Conservation (phyloP, 2,797 vertebrate species). For the Holocentrus rufus region DNA sequence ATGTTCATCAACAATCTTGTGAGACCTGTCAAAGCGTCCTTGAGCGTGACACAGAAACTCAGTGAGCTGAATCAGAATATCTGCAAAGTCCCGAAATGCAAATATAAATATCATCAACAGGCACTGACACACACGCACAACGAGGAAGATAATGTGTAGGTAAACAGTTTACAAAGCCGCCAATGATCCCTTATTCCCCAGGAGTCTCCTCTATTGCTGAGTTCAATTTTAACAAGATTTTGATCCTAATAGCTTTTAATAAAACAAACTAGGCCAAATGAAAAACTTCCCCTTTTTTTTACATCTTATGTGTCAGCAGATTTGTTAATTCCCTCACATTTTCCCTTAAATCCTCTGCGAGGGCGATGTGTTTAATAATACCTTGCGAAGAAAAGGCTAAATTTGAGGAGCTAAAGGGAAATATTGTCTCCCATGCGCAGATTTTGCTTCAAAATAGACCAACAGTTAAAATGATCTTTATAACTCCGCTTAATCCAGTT, state of each 20-base stretch:
- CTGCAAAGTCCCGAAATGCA: neutral
- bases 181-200: constrained; percentile 15
- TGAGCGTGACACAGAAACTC: constrained; percentile 32
- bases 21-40: constrained; percentile 63
- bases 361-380: neutral
- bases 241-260: neutral
- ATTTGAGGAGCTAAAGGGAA: neutral
- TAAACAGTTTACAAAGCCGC: constrained; percentile 37
- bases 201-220: constrained; percentile 15
- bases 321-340: constrained; percentile 1
- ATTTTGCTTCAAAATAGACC: neutral
- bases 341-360: neutral
- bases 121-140: neutral
- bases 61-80: constrained; percentile 35
- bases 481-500: neutral
- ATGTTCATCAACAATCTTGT: constrained; percentile 60
- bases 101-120: neutral
- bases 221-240: constrained; percentile 31
- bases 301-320: neutral
- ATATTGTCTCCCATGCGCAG: neutral
- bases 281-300: neutral
- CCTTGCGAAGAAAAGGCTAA: neutral
- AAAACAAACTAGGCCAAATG: constrained; percentile 5
- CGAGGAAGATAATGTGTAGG: neutral
- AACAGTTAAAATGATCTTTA: constrained; percentile 8